Base-by-base conservation (phyloP, 2,888 invertebrate species). In the Acleris emargana region DNA sequence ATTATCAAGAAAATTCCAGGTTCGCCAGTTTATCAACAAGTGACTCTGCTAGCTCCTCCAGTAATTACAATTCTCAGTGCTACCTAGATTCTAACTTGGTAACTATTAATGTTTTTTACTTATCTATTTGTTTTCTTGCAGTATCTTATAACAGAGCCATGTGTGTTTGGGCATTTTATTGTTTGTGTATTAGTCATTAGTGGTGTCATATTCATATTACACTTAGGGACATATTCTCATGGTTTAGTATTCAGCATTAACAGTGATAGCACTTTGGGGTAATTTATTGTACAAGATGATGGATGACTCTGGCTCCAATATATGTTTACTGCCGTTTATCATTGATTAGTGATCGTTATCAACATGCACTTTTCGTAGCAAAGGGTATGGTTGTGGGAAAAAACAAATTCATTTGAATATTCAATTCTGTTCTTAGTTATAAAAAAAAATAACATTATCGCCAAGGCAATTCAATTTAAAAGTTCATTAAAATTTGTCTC, bases 21-120 rank as follows among this genome's bases (percentile, higher is more conserved):
- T 95, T 96, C 92, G 95, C 95, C 54, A 95, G 94, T 86, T 88
- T 96, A 71, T 95, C 95, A 7, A 89, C 91, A 51, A 86, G 82
- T 67, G 94, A 95, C 67, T 89, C 91, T 64, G 87, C 89, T 47
- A 91, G 88, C 74, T 83, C 88, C 63, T 84, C 89, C 62, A 87
- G 83, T 75, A 87, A 85, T 70, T 88, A 86, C 72, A 91, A 88
- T 75, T 91, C 91, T 28, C 91, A 92, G 71, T 89, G 82, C 72
- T 84, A 86, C 67, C 78, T 92, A 80, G 91, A 91, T 69, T 72
- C 86, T 49, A 91, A 89, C 78, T 77, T 90, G 83, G 91, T 90
- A 84, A 83, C 22, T 49, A 54, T 61, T 17, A 0, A 38, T 28
- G n/a, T 49, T 42, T 47, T 57, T 6, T 53, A 20, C 32, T 16